These are phyloP conservation scores for Jordanella pulchra DNA, from an alignment of 2,797 vertebrate genomes.

Conservation along the genomic window DNA sequence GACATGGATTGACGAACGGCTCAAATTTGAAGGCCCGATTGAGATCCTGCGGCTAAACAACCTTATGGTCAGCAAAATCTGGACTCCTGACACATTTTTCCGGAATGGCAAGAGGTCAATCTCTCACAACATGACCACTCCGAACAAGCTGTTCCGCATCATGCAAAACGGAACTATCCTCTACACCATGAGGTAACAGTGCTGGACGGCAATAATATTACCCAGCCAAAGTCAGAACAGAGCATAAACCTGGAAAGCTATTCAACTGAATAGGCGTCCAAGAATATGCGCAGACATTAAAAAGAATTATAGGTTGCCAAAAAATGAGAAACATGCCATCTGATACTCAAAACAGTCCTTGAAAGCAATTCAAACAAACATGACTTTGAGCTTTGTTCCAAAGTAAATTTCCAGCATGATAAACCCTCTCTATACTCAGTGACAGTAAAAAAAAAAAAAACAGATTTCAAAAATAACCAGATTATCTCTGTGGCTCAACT, in stretches of 20 bases:
- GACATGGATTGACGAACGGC: slow-evolving; percentile 83
- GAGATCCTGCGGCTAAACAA: slow-evolving; percentile 87
- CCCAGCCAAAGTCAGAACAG: slow-evolving; percentile 72
- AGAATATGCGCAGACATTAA: slow-evolving; percentile 65
- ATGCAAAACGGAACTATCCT: slow-evolving; percentile 89
- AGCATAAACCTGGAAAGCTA: slow-evolving; percentile 64
- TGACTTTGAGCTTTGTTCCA: slow-evolving; percentile 53
- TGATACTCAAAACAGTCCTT: slow-evolving; percentile 65
- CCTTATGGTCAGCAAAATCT: slow-evolving; percentile 88
- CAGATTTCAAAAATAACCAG: slow-evolving; percentile 13
- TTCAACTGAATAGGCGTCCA: slow-evolving; percentile 65
- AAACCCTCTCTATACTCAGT: slow-evolving; percentile 13
- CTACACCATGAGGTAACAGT: slow-evolving; percentile 85
- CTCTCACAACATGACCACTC: slow-evolving; percentile 89
- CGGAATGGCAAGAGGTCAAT: slow-evolving; percentile 87
- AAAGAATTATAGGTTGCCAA: slow-evolving; percentile 44
- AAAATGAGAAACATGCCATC: slow-evolving; percentile 67
- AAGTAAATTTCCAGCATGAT: slow-evolving; percentile 30
- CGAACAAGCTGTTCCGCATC: slow-evolving; percentile 89
- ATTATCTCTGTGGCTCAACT: slow-evolving; percentile 21
- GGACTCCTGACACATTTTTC: slow-evolving; percentile 88
- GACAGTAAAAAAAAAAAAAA: slow-evolving; percentile 32
- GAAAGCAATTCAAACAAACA: slow-evolving; percentile 67
- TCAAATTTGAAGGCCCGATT: slow-evolving; percentile 84
- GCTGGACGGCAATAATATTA: slow-evolving; percentile 40